Evolutionary conservation across 2,888 invertebrate species (phyloP), one percentile per base, ranked within the genome.

Genomic region (Eristalinus sepulchralis): DNA sequence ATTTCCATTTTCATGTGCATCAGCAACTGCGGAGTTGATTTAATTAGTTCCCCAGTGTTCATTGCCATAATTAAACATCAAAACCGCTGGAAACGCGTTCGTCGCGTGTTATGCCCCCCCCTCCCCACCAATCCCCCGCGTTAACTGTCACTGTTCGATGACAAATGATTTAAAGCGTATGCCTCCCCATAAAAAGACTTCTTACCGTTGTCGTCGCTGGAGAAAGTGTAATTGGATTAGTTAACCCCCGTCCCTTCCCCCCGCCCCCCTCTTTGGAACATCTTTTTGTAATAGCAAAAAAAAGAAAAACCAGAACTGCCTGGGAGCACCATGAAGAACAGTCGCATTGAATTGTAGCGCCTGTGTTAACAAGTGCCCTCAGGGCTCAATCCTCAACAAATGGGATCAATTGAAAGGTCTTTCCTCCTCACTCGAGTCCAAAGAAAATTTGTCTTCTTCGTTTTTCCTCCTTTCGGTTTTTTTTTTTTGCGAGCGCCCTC

Each of bases 361-460:
- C 57, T 57, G 57, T 57, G 47, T 57, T 24, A 57, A 57, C 57
- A 57, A 57, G 57, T 57, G 57, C 57, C 57, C 57, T 57, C 24
- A 1, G 24, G 57, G 57, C 24, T 22, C 13, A 8, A 11, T 27
- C 60, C 31, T 33, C 20, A 36, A 39, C 13, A 66, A 68, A 77
- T 77, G 36, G 62, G 53, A 68, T 68, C 62, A 77, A 77, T 68
- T 68, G 62, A 55, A 53, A 36, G 57, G 62, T 62, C 24, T 24
- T 63, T 55, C 66, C 36, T 75, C 36, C 64, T 55, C 27, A 64
- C 9, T 36, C 17, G 22, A 17, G 31, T 31, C 34, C 1, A 57
- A 59, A 66, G 13, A 39, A 66, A 57, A 34, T 9, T 59, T 24
- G 11, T 57, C 22, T 36, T 11, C 60, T 60, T 31, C 31, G 8